Conservation (phyloP, 2,888 invertebrate genomes). For the Tiphia femorata region DNA sequence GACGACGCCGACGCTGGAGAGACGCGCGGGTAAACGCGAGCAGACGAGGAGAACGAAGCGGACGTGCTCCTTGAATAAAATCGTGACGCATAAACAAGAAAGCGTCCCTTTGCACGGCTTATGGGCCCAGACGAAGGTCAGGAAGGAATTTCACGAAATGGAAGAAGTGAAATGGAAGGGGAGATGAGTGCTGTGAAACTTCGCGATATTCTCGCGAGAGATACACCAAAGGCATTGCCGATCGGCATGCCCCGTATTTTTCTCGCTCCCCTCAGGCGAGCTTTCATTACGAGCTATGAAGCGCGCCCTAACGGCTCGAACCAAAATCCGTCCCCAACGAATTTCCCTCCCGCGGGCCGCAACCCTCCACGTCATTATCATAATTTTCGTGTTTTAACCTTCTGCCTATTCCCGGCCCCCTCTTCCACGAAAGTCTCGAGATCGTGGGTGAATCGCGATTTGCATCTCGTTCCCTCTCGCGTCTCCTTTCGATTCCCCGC, state of each 20-base stretch:
- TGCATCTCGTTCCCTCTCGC: too few relatives aligned
- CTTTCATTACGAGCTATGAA: conserved; percentile 3
- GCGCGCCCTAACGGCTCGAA: not conserved
- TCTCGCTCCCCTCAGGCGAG: not conserved
- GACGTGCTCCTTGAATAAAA: too few relatives aligned
- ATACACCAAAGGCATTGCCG: not conserved
- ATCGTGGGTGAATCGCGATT: too few relatives aligned
- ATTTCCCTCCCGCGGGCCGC: not conserved
- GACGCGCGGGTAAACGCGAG: too few relatives aligned
- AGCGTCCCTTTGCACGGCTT: too few relatives aligned
- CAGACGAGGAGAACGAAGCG: too few relatives aligned
- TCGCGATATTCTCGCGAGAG: not conserved
- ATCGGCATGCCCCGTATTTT: conserved; percentile 5
- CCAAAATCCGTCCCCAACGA: not conserved
- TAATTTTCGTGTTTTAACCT: conserved; percentile 9
- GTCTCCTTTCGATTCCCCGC: not conserved
- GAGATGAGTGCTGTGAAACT: not conserved
- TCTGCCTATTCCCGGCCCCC: too few relatives aligned
- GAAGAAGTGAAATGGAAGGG: not conserved
- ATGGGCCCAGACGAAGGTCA: not conserved
- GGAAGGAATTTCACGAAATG: not conserved
- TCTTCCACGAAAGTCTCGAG: too few relatives aligned
- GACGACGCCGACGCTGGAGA: too few relatives aligned
- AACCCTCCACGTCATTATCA: conserved; percentile 3
- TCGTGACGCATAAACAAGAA: too few relatives aligned